Base-by-base conservation (phyloP, 2,888 invertebrate species). In the Clitarchus hookeri region DNA sequence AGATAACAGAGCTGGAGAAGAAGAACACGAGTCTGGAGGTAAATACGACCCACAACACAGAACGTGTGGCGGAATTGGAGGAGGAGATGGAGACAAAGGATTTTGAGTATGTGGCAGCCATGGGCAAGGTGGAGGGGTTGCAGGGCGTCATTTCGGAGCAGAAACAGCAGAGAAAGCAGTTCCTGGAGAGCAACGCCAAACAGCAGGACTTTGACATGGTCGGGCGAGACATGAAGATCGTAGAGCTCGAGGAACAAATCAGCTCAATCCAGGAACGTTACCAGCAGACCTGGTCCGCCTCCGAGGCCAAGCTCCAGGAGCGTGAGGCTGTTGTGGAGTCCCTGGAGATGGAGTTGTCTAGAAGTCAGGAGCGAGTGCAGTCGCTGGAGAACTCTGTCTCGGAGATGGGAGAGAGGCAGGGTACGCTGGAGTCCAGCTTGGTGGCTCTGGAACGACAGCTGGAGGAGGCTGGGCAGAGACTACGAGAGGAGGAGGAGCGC, bases 251-350 rank as follows among this genome's bases (percentile, higher is more conserved):
- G 84, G 88, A 88, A 19, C 89, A 90, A 88, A 86, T 89, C 87
- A 86, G 88, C 25, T 87, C 88, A 85, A 26, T 80, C 11, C 26
- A 44, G 27, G 85, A 89, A 91, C 91, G 88, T 26, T 84, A 48
- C 27, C 90, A 92, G 86, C 91, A 89, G 88, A 93, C 92, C 90
- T 90, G 91, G 80, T 91, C 91, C 88, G 93, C 93, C 6, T 92
- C 94, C 85, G 93, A 95, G 87, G 95, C 95, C 2, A 96, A 96
- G 91, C 91, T 96, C 19, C 95, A 95, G 90, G 96, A 96, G 90
- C 92, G 95, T 87, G 95, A 96, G 90, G 92, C 95, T 84, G 95
- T 95, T 88, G 95, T 96, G 86, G 96, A 96, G 91, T 94, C 94
- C 78, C 91, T 96, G 87, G 95, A 96, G 90, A 91, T 92, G 48